Evolutionary conservation across 1,140 invertebrate genomes (phyloP).

Genomic region (Potamilus streckersoni): DNA sequence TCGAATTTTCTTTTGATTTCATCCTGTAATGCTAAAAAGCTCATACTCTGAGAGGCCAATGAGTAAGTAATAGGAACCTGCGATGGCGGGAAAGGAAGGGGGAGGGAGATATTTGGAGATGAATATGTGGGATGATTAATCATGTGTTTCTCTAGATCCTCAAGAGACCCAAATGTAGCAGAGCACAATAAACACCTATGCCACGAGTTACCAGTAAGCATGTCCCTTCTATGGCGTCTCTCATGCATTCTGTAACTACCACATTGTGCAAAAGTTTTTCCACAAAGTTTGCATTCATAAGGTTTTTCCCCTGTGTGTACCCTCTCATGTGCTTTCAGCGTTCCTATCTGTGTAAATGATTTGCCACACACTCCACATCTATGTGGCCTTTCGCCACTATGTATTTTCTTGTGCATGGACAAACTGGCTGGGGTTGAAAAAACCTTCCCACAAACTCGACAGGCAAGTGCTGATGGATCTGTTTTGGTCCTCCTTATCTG

Average conservation of each 20-base stretch:
- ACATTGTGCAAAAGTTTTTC: slow-evolving; percentile 53
- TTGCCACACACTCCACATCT: slow-evolving; percentile 47
- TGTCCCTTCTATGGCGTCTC: slow-evolving; percentile 45
- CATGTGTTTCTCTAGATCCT: slow-evolving; percentile 52
- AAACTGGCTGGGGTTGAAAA: slow-evolving; percentile 50
- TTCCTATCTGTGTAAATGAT: slow-evolving; percentile 54
- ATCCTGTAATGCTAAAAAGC: no score
- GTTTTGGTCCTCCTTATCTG: not conserved
- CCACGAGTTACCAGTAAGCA: slow-evolving; percentile 23
- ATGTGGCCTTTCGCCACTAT: slow-evolving; percentile 49
- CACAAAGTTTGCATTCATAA: slow-evolving; percentile 53
- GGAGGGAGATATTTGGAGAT: no score
- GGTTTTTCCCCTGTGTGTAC: slow-evolving; percentile 60
- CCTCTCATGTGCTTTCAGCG: slow-evolving; percentile 51
- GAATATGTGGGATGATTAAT: slow-evolving; percentile 34
- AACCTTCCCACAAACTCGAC: slow-evolving; percentile 50
- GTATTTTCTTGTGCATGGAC: slow-evolving; percentile 56
- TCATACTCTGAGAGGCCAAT: no score
- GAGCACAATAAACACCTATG: slow-evolving; percentile 53
- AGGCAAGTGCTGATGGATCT: slow-evolving; percentile 33
- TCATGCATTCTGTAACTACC: slow-evolving; percentile 57
- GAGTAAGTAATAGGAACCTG: no score
- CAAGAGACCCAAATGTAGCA: slow-evolving; percentile 44
- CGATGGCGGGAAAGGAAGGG: no score
- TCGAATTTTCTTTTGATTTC: no score